Conservation (phyloP, 2,113 vertebrate species). For the Nothoprocta perdicaria region DNA sequence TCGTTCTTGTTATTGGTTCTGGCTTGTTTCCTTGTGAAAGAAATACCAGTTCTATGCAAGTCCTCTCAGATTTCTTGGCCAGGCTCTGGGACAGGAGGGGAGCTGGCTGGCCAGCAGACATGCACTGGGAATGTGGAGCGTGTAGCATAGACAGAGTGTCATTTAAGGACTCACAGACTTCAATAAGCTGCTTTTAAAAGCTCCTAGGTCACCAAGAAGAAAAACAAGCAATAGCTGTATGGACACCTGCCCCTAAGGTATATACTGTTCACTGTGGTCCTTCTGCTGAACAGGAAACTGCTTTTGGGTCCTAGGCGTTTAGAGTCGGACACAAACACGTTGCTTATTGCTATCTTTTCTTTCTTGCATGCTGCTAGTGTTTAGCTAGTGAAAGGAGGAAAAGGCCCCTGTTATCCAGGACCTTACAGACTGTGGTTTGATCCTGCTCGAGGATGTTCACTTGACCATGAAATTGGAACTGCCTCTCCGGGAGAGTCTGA, state of each 20-base stretch:
- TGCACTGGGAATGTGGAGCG: rapidly evolving
- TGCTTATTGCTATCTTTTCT: not conserved
- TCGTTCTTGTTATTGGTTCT: not conserved
- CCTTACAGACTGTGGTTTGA: not conserved
- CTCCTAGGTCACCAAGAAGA: not conserved
- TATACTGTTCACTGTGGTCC: not conserved
- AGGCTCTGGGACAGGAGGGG: not conserved
- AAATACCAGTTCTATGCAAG: not conserved
- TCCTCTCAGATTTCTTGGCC: not conserved
- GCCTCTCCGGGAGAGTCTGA: not conserved
- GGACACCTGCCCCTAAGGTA: not conserved
- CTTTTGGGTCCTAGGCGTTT: not conserved
- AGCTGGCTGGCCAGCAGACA: not conserved
- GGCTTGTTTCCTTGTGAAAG: not conserved
- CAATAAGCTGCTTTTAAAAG: not conserved
- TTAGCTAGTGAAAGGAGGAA: not conserved
- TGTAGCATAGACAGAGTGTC: rapidly evolving
- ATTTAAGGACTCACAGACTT: not conserved
- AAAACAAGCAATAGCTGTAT: not conserved
- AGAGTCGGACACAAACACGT: not conserved
- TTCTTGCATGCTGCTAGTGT: not conserved
- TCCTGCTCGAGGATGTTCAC: not conserved
- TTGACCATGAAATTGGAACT: not conserved
- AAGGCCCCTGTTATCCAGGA: not conserved
- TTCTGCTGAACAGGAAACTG: rapidly evolving